These are phyloP conservation scores for Phyllostomus discolor DNA, from an alignment of 2,113 vertebrate species.

Conservation along the genomic window DNA sequence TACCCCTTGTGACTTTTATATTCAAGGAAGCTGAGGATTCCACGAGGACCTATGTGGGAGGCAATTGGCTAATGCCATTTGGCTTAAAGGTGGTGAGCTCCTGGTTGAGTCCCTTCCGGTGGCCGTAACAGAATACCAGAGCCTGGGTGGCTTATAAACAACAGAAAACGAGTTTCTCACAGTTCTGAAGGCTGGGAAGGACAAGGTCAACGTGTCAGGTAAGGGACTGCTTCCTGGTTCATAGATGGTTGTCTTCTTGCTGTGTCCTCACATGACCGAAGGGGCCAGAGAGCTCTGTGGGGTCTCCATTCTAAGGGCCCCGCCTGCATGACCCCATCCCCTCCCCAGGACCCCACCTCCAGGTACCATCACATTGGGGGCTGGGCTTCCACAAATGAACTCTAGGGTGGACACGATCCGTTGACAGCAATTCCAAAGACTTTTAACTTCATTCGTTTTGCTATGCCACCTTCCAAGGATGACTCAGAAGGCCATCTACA, in stretches of 20 bases:
- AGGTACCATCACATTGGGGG: neutral
- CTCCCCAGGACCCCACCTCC: neutral
- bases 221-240: neutral
- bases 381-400: neutral
- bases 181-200: neutral
- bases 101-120: neutral
- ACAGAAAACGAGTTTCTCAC: neutral
- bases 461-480: neutral
- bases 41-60: too few relatives aligned
- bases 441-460: neutral
- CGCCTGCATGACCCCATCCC: neutral
- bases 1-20: neutral
- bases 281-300: neutral
- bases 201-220: neutral
- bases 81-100: neutral
- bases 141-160: neutral
- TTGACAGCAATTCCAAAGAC: neutral
- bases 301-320: neutral
- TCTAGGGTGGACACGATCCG: neutral
- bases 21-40: neutral
- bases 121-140: neutral
- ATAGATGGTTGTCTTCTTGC: rapidly evolving
- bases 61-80: neutral
- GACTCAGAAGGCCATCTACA: neutral
- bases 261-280: too few relatives aligned